These are phyloP conservation scores for Rhincodon typus DNA, from an alignment of 2,797 vertebrate genomes.

Conservation along the genomic window DNA sequence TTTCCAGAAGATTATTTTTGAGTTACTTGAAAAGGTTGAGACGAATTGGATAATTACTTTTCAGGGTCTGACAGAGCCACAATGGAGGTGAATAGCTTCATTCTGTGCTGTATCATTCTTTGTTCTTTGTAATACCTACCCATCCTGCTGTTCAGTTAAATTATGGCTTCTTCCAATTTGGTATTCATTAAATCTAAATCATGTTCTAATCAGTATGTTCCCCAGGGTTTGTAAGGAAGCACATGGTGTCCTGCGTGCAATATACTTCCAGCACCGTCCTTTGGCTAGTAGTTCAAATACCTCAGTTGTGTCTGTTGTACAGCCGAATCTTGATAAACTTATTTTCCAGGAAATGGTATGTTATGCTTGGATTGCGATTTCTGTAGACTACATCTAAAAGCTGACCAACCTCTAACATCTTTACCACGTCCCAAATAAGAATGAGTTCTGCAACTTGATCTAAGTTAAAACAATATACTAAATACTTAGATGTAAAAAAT, in stretches of 20 bases:
- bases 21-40: neutral
- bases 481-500: neutral
- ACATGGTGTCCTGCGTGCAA: neutral
- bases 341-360: conserved; percentile 28
- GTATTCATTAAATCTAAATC: no score
- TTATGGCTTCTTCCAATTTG: no score
- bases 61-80: neutral
- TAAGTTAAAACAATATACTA: neutral
- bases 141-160: no score
- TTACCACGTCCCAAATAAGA: neutral
- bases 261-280: conserved; percentile 3
- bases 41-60: neutral
- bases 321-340: conserved; percentile 14
- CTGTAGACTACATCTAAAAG: neutral
- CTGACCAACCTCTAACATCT: neutral
- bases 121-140: no score
- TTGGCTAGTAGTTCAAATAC: conserved; percentile 29
- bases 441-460: neutral
- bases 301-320: conserved; percentile 3
- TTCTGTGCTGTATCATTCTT: neutral
- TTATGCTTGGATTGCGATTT: conserved; percentile 31
- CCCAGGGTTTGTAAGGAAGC: neutral
- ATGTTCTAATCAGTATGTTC: conserved; percentile 8
- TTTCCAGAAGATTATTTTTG: neutral
- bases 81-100: neutral